Percentiles rank a stretch among this genome's conserved stretches.
phyloP scores from a whole-genome alignment of 2,113 vertebrate species.

The Apodemus sylvaticus region DNA sequence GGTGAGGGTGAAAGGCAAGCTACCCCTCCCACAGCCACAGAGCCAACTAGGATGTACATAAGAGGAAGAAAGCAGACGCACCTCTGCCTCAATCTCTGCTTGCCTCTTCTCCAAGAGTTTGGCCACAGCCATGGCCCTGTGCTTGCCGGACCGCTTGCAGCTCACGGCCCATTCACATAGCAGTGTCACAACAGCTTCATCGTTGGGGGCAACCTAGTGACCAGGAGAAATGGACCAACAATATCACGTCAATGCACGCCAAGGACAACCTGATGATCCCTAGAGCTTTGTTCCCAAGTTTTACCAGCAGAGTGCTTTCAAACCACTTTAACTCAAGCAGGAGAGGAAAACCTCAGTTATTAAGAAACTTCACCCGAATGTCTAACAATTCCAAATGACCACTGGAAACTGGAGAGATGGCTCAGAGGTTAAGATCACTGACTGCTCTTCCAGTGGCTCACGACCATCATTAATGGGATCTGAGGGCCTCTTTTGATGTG shows the following conservation, averaged over 20 bases:
- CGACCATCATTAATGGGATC: too few relatives aligned
- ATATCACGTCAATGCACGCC: neutral
- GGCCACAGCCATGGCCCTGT: conserved; percentile 86
- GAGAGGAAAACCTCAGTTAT: neutral
- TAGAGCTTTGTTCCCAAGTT: neutral
- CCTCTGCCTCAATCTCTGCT: conserved; percentile 86
- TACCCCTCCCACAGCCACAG: neutral
- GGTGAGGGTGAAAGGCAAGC: too few relatives aligned
- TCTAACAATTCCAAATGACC: neutral
- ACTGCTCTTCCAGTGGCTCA: too few relatives aligned
- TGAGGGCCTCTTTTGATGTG: too few relatives aligned
- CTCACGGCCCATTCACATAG: conserved; percentile 87
- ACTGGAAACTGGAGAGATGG: too few relatives aligned
- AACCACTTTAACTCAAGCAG: neutral
- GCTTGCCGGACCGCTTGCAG: conserved; percentile 84
- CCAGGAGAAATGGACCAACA: neutral
- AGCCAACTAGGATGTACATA: neutral
- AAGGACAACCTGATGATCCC: fast-evolving
- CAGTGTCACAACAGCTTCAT: conserved; percentile 82
- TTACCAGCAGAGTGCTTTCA: neutral
- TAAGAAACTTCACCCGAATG: neutral
- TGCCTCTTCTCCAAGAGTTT: conserved; percentile 87
- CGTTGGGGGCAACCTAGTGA: conserved; percentile 76
- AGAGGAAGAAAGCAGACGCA: conserved; percentile 47
- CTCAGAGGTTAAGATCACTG: too few relatives aligned